phyloP scores from a whole-genome alignment of 2,888 invertebrate species.

The Heliconius charithonia region DNA sequence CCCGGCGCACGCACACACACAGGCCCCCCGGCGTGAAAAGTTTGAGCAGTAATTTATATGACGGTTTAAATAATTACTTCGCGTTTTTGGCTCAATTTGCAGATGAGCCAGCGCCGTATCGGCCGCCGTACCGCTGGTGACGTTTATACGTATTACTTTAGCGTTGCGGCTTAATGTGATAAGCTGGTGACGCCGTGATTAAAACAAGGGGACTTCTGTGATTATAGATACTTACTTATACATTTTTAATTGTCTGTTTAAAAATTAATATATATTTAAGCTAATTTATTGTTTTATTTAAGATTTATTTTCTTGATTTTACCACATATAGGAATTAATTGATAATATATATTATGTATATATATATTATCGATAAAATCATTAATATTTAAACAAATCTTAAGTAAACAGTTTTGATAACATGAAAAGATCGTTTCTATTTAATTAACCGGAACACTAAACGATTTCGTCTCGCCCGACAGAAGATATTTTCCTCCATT shows the following conservation, averaged over 20 bases:
- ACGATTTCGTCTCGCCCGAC: slow-evolving; percentile 30
- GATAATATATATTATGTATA: not conserved
- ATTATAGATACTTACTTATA: not conserved
- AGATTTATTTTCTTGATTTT: not conserved
- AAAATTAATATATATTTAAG: slow-evolving; percentile 2
- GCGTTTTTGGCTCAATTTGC: slow-evolving; percentile 83
- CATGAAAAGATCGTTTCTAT: not conserved
- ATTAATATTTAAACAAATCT: not conserved
- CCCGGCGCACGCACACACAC: slow-evolving; percentile 59
- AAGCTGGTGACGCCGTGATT: slow-evolving; percentile 49
- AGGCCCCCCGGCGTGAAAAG: slow-evolving; percentile 72
- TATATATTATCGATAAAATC: not conserved
- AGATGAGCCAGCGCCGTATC: slow-evolving; percentile 73
- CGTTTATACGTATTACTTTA: slow-evolving; percentile 68
- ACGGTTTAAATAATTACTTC: slow-evolving; percentile 84
- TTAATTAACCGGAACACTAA: slow-evolving; percentile 21
- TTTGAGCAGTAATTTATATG: slow-evolving; percentile 83
- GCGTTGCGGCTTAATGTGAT: slow-evolving; percentile 57
- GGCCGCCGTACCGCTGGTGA: slow-evolving; percentile 58
- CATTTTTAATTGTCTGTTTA: not conserved
- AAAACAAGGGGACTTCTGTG: slow-evolving; percentile 36
- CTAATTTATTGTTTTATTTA: not conserved
- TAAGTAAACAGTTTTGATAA: not conserved
- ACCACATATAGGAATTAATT: not conserved
- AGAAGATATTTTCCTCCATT: slow-evolving; percentile 62